These are phyloP conservation scores for Caenorhabditis sp. DNA, from an alignment of 2,888 invertebrate genomes.

Conservation along the genomic window DNA sequence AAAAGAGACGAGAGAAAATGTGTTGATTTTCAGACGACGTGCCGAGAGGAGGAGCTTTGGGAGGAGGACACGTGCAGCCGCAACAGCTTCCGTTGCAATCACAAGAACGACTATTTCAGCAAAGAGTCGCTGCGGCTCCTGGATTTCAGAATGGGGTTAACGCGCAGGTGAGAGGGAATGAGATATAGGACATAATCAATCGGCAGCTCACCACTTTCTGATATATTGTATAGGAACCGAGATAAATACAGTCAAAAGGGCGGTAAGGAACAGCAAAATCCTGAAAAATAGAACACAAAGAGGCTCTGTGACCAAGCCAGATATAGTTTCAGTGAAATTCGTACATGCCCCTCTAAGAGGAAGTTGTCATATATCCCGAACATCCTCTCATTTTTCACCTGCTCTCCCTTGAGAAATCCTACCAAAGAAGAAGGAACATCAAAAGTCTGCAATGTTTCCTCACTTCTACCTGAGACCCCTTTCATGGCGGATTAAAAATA, in stretches of 20 bases:
- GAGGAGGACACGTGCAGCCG: constrained; percentile 25
- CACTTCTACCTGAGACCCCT: too few relatives aligned
- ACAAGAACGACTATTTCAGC: constrained; percentile 39
- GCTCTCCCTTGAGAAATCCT: constrained; percentile 26
- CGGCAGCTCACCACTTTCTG: too few relatives aligned
- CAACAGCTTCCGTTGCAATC: constrained; percentile 23
- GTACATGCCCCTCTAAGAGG: constrained; percentile 1
- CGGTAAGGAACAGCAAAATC: too few relatives aligned
- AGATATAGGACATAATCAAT: not conserved
- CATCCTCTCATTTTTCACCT: not conserved
- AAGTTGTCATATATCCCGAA: constrained; percentile 21
- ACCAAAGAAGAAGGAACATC: not conserved
- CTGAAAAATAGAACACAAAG: too few relatives aligned
- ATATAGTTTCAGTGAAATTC: not conserved
- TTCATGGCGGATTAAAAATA: too few relatives aligned
- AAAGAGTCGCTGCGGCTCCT: constrained; percentile 34
- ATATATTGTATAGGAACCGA: too few relatives aligned
- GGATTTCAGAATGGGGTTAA: constrained; percentile 40
- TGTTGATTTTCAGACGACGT: constrained; percentile 41
- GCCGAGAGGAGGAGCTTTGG: constrained; percentile 11
- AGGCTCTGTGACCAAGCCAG: too few relatives aligned
- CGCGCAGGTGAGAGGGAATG: constrained; percentile 6
- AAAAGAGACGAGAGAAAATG: not conserved
- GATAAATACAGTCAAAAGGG: too few relatives aligned
- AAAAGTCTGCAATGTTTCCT: not conserved